Evolutionary conservation across 2,797 vertebrate genomes (phyloP), one percentile per base, ranked within the genome.

Genomic region (Pseudochromis fuscus): DNA sequence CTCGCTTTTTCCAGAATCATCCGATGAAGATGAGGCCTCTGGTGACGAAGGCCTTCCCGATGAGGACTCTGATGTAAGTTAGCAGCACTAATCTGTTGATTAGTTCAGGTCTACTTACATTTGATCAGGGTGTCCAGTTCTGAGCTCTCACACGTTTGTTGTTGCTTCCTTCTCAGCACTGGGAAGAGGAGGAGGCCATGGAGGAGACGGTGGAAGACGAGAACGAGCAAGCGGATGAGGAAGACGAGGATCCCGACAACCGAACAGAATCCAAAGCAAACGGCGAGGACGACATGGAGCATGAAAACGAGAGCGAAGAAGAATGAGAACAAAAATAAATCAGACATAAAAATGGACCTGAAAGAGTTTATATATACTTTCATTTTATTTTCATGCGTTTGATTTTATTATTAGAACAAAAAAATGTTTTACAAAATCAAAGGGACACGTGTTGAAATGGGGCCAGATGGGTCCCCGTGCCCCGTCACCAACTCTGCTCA

Each of bases 241-340:
- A 92, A 1, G 89, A 88, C 0, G 90, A 89, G 0, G 92, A 94
- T 11, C 82, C 83, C 0, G 87, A 83, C 5, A 88, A 75, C 89
- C 72, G 92, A 95, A 86, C 61, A 52, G 95, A 97, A 83, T 96
- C 95, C 84, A 97, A 97, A 93, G 89, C 95, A 0, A 98, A 97
- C 21, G 97, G 97, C 9, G 97, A 98, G 77, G 98, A 97, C 42
- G 97, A 99, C 82, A 93, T 96, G 91, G 97, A 99, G 71, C 95
- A 94, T 15, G 97, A 94, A 72, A 97, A 98, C 3, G 97, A 97
- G 92, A 98, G 97, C 30, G 98, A 99, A 91, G 97, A 99, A 86
- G 97, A 99, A 88, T 98, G 93, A 94, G 73, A 62, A 24, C 69
- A 63, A 67, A 63, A 57, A 76, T 21, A 24, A 82, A 67, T 64